Evolutionary conservation across 1,140 invertebrate genomes (phyloP), one percentile per base, ranked within the genome.

Genomic region (Vanessa tameamea): DNA sequence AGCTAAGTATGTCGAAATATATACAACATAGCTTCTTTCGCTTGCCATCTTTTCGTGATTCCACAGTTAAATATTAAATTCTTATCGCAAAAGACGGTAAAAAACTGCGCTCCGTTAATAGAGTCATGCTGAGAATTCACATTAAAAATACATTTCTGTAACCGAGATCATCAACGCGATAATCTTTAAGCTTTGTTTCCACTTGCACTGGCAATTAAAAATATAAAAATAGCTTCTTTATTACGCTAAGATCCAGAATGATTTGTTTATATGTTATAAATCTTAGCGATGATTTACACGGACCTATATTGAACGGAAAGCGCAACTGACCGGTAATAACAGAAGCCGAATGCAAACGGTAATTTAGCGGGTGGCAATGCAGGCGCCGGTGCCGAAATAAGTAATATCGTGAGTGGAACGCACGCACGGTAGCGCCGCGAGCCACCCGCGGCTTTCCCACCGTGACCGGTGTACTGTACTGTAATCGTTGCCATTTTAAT

Each of bases 371-470:
- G 78, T 79, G 57, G 26, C 26, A 20, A 23, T 37, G 71, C 78
- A 86, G 82, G 79, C 82, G 82, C 81, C 81, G 78, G 78, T 85
- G 82, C 82, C 85, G 77, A 88, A 91, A 88, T 86, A 81, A 86
- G 82, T 78, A 55, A 81, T 82, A 79, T 89, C 88, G 88, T 91
- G 90, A 89, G 86, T 85, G 84, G 82, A 87, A 85, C 79, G 80
- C 81, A 82, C 85, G 83, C 86, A 84, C 85, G 83, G 86, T 84
- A 86, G 87, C 83, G 85, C 87, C 90, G 79, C 88, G 80, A 89
- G 86, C 87, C 77, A 83, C 65, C 79, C 71, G 79, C 66, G 69
- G 82, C 75, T 86, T 92, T 92, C 89, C 88, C 90, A 92, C 88
- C 82, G 77, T 55, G 73, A 80, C 76, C 76, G 68, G 12, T 55